Base-by-base conservation (phyloP, 1,140 invertebrate genomes). In the Euura saliciscinereae region DNA sequence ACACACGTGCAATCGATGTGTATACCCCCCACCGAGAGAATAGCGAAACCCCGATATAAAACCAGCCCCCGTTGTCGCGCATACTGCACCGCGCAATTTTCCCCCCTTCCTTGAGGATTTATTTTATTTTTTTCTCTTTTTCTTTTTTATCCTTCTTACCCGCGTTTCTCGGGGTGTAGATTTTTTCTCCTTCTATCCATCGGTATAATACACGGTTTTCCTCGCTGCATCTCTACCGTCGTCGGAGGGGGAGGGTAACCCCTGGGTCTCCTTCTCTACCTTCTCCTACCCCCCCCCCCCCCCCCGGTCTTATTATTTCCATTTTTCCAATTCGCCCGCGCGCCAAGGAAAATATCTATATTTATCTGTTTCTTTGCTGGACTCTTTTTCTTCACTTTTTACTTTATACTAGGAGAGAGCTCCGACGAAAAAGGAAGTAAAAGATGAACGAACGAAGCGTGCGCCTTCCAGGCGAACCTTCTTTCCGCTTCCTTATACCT, bases 401-500 rank as follows among this genome's bases (percentile, higher is more conserved):
- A 67, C 66, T 67, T 42, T 28, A 28, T 28, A 28, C 28, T 28
- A 28, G 28, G 28, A 28, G 66, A n/a, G 51, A 59, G 51, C 51
- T 59, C 51, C 51, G 51, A 73, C 79, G 75, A 71, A 68, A 80
- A 77, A 77, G 74, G 70, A 69, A 78, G 73, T 65, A 74, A 75
- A 72, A 75, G 73, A 72, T 64, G 78, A 82, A 81, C 66, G 70
- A 11, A 44, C 66, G 70, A 11, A 44, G 68, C 28, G 81, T 80
- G 78, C 78, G 78, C 76, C 84, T 83, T 85, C 85, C 51, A 59
- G 51, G 51, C 51, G 51, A 59, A 59, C 51, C 51, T 3, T 59
- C 51, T 59, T 87, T 87, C 86, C 86, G 85, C 85, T 87, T 87
- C 85, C 86, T 86, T 87, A 87, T 86, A 82, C 84, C 83, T 81